Percentiles rank a stretch among this genome's conserved stretches.
Conservation (phyloP, 1,140 invertebrate species). For the Euura saliciscinereae region DNA sequence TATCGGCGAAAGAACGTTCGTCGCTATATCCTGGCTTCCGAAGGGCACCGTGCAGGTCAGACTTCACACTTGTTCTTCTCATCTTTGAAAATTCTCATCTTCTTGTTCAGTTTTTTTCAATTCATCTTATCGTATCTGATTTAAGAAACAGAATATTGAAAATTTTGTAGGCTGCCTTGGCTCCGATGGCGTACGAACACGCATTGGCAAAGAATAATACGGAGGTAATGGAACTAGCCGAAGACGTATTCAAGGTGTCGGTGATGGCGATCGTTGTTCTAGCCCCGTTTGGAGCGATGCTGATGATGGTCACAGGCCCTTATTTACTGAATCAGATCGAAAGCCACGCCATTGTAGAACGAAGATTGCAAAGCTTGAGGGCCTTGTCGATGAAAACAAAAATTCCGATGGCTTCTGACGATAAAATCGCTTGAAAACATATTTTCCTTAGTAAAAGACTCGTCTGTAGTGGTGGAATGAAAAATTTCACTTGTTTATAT, state of each 20-base stretch:
- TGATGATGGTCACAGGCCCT: constrained; percentile 48
- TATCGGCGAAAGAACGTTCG: constrained; percentile 46
- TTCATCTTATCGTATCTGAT: too few relatives aligned
- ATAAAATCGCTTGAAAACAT: constrained; percentile 18
- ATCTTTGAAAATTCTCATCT: neutral
- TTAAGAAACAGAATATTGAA: too few relatives aligned
- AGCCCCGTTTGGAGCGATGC: constrained; percentile 46
- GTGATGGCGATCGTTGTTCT: constrained; percentile 47
- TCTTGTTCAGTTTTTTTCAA: too few relatives aligned
- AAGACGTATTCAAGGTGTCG: constrained; percentile 46
- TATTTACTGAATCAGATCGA: constrained; percentile 39
- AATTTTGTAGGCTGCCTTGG: constrained; percentile 43
- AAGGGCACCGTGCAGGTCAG: constrained; percentile 53
- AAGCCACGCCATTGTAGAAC: constrained; percentile 32
- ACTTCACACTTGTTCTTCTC: neutral
- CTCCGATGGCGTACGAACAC: constrained; percentile 47
- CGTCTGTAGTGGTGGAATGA: neutral
- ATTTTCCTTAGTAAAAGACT: neutral
- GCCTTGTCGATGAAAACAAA: constrained; percentile 41
- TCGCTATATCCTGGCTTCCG: constrained; percentile 47
- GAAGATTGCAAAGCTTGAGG: constrained; percentile 34
- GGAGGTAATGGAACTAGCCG: constrained; percentile 38
- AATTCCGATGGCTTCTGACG: constrained; percentile 33
- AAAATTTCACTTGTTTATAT: neutral
- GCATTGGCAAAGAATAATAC: constrained; percentile 30